Evolutionary conservation across 2,113 vertebrate genomes (phyloP).

Genomic region (Xiphorhynchus elegans): DNA sequence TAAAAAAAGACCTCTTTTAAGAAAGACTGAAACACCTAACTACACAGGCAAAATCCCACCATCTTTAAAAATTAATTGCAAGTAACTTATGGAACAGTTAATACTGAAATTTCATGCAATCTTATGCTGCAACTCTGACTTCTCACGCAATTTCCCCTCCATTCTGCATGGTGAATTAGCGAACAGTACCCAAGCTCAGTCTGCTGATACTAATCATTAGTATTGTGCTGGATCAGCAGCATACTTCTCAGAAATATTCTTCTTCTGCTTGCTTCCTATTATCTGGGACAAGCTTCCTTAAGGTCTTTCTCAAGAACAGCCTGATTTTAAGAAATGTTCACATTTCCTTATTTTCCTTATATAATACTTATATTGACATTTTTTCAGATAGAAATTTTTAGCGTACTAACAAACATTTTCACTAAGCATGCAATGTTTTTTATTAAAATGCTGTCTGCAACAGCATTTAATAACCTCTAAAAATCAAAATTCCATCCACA

Average conservation of each 20-base stretch:
- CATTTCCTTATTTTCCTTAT: neutral
- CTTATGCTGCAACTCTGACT: neutral
- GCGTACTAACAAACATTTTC: neutral
- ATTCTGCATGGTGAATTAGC: neutral
- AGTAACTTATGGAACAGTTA: neutral
- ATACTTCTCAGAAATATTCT: neutral
- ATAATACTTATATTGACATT: neutral
- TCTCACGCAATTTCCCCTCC: neutral
- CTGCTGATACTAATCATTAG: neutral
- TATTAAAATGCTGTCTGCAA: neutral
- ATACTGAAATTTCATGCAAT: neutral
- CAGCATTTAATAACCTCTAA: neutral
- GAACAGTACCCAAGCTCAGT: neutral
- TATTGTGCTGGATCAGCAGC: neutral
- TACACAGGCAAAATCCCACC: neutral
- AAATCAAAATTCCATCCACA: neutral
- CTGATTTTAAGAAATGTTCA: neutral
- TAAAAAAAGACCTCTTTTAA: neutral
- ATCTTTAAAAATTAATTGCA: neutral
- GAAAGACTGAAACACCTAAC: neutral
- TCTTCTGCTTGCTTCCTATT: neutral
- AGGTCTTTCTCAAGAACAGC: neutral
- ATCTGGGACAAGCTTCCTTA: neutral
- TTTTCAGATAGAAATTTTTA: neutral
- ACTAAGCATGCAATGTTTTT: neutral